Evolutionary conservation across 2,888 invertebrate species (phyloP), one percentile per base, ranked within the genome.

Genomic region (Drosophila neutralis): DNA sequence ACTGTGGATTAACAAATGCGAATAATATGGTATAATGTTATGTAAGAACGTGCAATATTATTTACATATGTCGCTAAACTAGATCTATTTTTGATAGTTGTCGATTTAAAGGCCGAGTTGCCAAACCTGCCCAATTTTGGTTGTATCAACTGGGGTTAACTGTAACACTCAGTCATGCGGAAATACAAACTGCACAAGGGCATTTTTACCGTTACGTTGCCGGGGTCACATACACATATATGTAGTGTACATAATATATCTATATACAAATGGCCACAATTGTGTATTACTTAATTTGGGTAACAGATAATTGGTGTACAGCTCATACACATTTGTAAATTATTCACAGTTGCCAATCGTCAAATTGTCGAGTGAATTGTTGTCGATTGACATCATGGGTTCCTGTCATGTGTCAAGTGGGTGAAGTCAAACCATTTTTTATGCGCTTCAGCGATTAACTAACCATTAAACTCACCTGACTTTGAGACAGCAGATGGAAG

Each of bases 151-250:
- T 62, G 67, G 70, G 68, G 15, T 36, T 77, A 79, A 73, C 80
- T 80, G 76, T 83, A 84, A 72, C 78, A 90, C 83, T 89, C 91
- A 89, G 60, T 91, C 87, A 91, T 81, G 91, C 92, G 91, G 91
- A 91, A 91, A 91, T 86, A 90, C 84, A 52, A 54, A 69, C 36
- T 66, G 66, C 61, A 68, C 63, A 85, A 90, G 84, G 90, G 69
- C 73, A 83, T 57, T 69, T 59, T 66, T 72, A 82, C 80, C 83
- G 88, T 84, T 82, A 57, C 72, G 73, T 68, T 66, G 61, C 42
- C 78, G 74, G 60, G 71, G 69, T 73, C 80, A 77, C 59, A 72
- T 48, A 53, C 56, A 38, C 42, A 57, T 40, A 51, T 27, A 65
- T 35, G 53, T 48, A 56, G 45, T 24, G 18, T 31, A 40, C 54